Base-by-base conservation (phyloP, 2,113 vertebrate genomes). In the Tupaia tana region DNA sequence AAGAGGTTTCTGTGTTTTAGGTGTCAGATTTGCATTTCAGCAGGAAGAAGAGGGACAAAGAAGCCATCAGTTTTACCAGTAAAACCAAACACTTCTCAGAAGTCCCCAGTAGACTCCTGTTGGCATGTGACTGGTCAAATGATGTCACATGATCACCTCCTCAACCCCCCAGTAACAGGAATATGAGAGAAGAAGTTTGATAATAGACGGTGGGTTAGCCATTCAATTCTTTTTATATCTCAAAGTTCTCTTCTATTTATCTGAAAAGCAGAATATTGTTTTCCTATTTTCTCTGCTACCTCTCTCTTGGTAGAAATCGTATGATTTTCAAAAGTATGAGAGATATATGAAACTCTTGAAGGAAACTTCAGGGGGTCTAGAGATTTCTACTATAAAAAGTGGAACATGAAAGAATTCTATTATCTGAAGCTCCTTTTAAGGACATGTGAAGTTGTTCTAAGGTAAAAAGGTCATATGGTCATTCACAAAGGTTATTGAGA, bases 271-370 rank as follows among this genome's bases (percentile, higher is more conserved):
- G 13, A 85, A 71, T 93, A 43, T 27, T 64, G 1, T 75, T 88
- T 83, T 43, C 54, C 14, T 88, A n/a, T 9, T 93, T 94, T 78
- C 64, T 24, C 86, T 79, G n/a, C 15, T 84, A 69, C 8, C 11
- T 67, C 19, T 90, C 61, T 81, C 70, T 80, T 86, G 43, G 56
- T 61, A 92, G 83, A 91, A 88, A 77, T 52, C 73, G 22, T n/a
- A 14, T 94, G 16, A 9, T 83, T 93, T 92, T 71, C 31, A 66
- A 77, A 93, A 80, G 9, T 66, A 58, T 78, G 58, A 67, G 27
- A 81, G 78, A 58, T 81, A 87, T 1, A 34, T 87, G 71, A 80
- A 75, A 54, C 69, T 88, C 34, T 31, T 66, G 22, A 96, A 95
- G 84, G 29, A 20, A 82, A 71, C 31, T 20, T 66, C 12, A n/a